Evolutionary conservation across 2,113 vertebrate species (phyloP).

Genomic region (Entelurus aequoreus): DNA sequence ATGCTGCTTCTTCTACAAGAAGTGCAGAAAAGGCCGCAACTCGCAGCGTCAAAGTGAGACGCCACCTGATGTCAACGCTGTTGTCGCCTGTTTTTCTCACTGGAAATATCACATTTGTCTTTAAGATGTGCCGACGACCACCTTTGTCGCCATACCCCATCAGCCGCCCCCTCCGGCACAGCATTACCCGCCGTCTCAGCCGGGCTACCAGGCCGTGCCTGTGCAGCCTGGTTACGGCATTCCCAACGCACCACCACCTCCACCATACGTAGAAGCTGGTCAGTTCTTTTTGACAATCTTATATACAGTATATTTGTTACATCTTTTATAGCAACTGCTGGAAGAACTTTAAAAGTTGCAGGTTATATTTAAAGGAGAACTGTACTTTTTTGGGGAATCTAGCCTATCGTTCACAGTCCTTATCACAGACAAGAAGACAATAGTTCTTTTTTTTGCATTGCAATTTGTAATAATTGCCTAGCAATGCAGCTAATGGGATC

Average conservation of each 20-base stretch:
- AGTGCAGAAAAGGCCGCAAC: conserved; percentile 6
- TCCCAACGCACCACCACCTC: conserved; percentile 70
- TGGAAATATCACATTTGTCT: conserved; percentile 1
- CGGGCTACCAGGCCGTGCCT: conserved; percentile 74
- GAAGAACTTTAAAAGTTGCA: neutral
- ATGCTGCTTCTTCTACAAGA: conserved; percentile 41
- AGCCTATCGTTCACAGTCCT: too few species aligned
- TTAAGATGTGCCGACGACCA: conserved; percentile 56
- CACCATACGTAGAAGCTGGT: conserved; percentile 72
- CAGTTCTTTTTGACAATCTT: conserved; percentile 23
- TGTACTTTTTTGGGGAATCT: too few species aligned
- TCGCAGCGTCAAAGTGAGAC: conserved; percentile 15
- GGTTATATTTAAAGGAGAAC: neutral
- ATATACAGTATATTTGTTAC: too few species aligned
- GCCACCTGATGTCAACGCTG: neutral
- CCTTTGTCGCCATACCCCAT: conserved; percentile 61
- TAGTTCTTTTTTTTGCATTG: too few species aligned
- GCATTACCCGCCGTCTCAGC: conserved; percentile 33
- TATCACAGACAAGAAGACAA: too few species aligned
- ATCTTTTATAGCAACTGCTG: too few species aligned
- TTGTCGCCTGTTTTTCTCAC: neutral
- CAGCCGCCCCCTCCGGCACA: conserved; percentile 27
- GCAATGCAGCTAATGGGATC: too few species aligned
- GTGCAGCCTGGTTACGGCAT: conserved; percentile 54
- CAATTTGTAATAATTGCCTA: too few species aligned